Percentiles rank a stretch among this genome's conserved stretches.
phyloP scores from a whole-genome alignment of 2,113 vertebrate genomes.

The Antechinus stuartii region DNA sequence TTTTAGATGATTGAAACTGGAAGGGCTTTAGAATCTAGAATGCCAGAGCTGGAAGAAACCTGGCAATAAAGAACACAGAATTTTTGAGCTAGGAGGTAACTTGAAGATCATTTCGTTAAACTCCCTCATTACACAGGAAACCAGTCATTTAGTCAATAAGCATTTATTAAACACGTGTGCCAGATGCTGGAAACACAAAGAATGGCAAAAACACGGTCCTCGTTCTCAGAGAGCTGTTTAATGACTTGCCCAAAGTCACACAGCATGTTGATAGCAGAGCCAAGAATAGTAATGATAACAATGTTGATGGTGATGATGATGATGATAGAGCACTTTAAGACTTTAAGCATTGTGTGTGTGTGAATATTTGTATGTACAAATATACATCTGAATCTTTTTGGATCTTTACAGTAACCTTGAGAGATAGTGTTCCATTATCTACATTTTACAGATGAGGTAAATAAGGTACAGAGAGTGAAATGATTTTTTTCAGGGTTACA shows the following conservation, averaged over 20 bases:
- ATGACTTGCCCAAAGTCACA: background rate
- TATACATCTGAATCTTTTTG: background rate
- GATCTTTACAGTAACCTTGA: background rate
- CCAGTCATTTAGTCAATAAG: background rate
- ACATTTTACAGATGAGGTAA: background rate
- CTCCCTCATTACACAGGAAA: background rate
- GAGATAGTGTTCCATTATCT: background rate
- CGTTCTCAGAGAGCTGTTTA: background rate
- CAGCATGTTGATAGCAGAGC: background rate
- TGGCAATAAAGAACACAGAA: background rate
- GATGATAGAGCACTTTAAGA: background rate
- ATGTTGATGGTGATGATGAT: background rate
- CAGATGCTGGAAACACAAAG: background rate
- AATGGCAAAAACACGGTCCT: background rate
- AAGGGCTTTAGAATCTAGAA: background rate
- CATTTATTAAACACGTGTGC: background rate
- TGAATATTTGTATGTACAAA: background rate
- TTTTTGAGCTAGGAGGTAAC: background rate
- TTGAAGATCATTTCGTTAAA: background rate
- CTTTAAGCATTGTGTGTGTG: background rate
- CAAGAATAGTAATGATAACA: background rate
- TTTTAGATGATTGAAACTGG: background rate
- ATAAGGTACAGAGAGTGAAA: background rate
- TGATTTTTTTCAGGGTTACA: background rate
- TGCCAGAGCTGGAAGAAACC: background rate